These are phyloP conservation scores for Anorthoa munda DNA, from an alignment of 2,888 invertebrate genomes.

Conservation along the genomic window DNA sequence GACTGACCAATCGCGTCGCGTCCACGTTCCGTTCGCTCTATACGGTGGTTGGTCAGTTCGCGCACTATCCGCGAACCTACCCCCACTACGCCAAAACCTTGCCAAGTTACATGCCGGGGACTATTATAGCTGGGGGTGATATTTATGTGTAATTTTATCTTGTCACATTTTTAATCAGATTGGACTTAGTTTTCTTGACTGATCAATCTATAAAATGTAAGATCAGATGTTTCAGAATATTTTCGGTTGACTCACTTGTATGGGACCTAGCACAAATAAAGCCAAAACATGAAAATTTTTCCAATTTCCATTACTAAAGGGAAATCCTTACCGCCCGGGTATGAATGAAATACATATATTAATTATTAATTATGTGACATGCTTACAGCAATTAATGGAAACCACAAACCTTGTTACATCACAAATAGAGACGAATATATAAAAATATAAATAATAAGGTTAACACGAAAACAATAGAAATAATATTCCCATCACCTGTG, in stretches of 20 bases:
- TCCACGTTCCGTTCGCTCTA: no score
- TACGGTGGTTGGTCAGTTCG: no score
- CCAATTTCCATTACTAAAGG: background rate
- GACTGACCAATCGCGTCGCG: no score
- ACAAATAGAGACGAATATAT: slow-evolving; percentile 50
- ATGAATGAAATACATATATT: slow-evolving; percentile 29
- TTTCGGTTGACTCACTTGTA: background rate
- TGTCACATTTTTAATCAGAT: background rate
- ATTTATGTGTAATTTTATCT: background rate
- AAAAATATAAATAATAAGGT: slow-evolving; percentile 53
- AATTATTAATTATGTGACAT: slow-evolving; percentile 54
- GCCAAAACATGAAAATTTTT: background rate
- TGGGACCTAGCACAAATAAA: background rate
- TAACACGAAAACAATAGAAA: slow-evolving; percentile 80
- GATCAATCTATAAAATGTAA: no score
- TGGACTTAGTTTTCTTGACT: background rate
- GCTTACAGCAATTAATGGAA: slow-evolving; percentile 55
- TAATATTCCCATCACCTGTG: slow-evolving; percentile 90
- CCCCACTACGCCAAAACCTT: no score
- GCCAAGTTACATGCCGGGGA: no score
- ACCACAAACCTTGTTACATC: slow-evolving; percentile 62
- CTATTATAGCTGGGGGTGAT: no score
- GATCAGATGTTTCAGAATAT: background rate
- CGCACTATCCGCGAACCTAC: no score
- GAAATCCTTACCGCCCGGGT: slow-evolving; percentile 17